Evolutionary conservation across 2,113 vertebrate genomes (phyloP).

Genomic region (Platycercus adscitus): DNA sequence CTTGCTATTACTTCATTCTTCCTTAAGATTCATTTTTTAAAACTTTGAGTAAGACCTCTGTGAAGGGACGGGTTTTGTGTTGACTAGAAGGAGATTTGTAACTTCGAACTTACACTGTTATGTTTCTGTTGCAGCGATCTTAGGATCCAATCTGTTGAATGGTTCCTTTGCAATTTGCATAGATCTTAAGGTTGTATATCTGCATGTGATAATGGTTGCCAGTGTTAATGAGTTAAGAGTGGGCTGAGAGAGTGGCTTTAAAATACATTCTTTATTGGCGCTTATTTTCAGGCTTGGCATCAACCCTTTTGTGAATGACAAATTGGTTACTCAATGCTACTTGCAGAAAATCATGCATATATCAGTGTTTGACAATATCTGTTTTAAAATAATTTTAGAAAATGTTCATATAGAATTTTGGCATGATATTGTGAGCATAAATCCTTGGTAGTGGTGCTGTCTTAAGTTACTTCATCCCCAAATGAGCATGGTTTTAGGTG

Average conservation of each 20-base stretch:
- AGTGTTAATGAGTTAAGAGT: neutral
- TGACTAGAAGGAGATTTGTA: neutral
- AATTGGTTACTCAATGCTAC: neutral
- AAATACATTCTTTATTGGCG: neutral
- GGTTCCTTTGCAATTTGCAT: neutral
- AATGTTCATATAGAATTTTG: neutral
- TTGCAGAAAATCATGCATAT: neutral
- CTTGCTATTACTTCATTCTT: neutral
- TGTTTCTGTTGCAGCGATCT: neutral
- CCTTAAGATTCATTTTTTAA: neutral
- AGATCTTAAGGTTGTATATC: neutral
- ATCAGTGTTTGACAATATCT: neutral
- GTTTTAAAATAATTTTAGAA: neutral
- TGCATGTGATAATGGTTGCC: neutral
- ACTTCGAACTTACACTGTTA: neutral
- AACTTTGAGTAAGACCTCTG: neutral
- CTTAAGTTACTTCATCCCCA: neutral
- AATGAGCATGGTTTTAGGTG: neutral
- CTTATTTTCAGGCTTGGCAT: neutral
- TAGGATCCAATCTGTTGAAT: neutral
- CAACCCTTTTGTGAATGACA: neutral
- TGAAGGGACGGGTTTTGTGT: neutral
- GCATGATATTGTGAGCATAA: neutral
- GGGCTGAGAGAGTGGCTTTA: neutral
- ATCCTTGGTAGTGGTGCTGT: neutral